phyloP scores from a whole-genome alignment of 2,888 invertebrate genomes.

The Agonopterix subpropinquella region DNA sequence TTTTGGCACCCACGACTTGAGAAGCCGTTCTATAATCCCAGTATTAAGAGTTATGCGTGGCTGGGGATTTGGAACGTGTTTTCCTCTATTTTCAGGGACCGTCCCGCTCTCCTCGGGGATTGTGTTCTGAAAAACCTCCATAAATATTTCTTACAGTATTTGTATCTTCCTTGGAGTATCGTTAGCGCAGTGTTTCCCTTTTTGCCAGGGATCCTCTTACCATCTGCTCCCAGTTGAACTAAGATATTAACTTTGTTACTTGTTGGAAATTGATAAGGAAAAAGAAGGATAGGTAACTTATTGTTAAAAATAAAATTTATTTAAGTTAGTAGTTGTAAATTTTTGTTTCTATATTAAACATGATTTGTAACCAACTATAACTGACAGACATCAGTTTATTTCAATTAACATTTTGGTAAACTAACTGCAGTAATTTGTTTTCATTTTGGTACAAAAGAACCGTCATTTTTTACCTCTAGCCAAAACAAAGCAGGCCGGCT shows the following conservation, averaged over 20 bases:
- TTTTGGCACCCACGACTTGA: conserved; percentile 64
- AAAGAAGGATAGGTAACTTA: too few relatives aligned
- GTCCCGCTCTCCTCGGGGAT: conserved; percentile 58
- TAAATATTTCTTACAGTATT: conserved; percentile 75
- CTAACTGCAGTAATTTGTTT: conserved; percentile 21
- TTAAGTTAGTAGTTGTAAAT: too few relatives aligned
- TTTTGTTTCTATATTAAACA: too few relatives aligned
- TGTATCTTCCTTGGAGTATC: conserved; percentile 73
- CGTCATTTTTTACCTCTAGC: too few relatives aligned
- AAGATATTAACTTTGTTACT: not conserved
- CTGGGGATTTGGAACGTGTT: conserved; percentile 67
- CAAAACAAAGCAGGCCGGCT: too few relatives aligned
- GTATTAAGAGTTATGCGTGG: conserved; percentile 71
- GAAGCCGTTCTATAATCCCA: conserved; percentile 67
- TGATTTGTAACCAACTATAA: not conserved
- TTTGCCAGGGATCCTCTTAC: conserved; percentile 43
- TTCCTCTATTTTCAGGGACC: conserved; percentile 61
- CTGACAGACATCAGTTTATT: conserved; percentile 22
- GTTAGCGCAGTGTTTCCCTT: conserved; percentile 65
- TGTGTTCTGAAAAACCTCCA: conserved; percentile 71
- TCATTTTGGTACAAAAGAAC: conserved; percentile 11
- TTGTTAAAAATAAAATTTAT: too few relatives aligned
- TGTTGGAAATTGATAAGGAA: too few relatives aligned
- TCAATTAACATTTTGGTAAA: conserved; percentile 21
- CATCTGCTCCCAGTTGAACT: conserved; percentile 41